Evolutionary conservation across 2,113 vertebrate genomes (phyloP).

Genomic region (Hymenochirus boettgeri): DNA sequence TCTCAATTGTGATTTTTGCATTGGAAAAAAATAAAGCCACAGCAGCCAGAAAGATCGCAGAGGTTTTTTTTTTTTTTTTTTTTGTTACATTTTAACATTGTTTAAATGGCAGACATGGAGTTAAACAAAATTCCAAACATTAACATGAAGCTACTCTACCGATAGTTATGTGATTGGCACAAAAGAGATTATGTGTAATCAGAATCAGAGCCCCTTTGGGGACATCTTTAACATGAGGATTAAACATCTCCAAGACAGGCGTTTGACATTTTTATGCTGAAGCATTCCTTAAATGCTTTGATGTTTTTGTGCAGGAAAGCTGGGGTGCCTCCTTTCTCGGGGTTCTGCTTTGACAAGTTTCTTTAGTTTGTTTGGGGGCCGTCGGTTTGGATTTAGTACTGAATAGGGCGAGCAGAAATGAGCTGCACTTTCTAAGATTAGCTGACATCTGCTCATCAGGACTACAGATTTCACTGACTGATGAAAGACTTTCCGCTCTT

Average conservation of each 20-base stretch:
- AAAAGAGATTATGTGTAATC: slow-evolving; percentile 44
- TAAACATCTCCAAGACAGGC: slow-evolving; percentile 43
- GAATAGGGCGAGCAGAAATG: slow-evolving; percentile 23
- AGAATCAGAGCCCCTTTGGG: slow-evolving; percentile 39
- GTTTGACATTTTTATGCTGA: slow-evolving; percentile 42
- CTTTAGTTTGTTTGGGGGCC: slow-evolving; percentile 36
- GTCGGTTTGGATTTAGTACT: slow-evolving; percentile 39
- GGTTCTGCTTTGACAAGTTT: slow-evolving; percentile 42
- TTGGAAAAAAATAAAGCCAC: too few relatives aligned
- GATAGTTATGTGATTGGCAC: slow-evolving; percentile 38
- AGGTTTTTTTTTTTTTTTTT: too few relatives aligned
- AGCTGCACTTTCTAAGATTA: slow-evolving; percentile 33
- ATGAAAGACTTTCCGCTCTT: slow-evolving; percentile 27
- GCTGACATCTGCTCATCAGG: slow-evolving; percentile 40
- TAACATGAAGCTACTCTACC: slow-evolving; percentile 6
- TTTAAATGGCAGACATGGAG: background rate
- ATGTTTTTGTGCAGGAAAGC: slow-evolving; percentile 39
- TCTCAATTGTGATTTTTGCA: too few relatives aligned
- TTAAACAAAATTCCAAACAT: slow-evolving; percentile 21
- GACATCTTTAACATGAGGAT: slow-evolving; percentile 42
- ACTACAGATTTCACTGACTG: slow-evolving; percentile 28
- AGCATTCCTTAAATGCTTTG: slow-evolving; percentile 39
- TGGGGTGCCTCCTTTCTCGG: slow-evolving; percentile 41
- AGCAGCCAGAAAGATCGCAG: too few relatives aligned
- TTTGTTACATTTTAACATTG: too few relatives aligned